phyloP scores from a whole-genome alignment of 1,140 invertebrate genomes.

The Rhagoletis zephyria region DNA sequence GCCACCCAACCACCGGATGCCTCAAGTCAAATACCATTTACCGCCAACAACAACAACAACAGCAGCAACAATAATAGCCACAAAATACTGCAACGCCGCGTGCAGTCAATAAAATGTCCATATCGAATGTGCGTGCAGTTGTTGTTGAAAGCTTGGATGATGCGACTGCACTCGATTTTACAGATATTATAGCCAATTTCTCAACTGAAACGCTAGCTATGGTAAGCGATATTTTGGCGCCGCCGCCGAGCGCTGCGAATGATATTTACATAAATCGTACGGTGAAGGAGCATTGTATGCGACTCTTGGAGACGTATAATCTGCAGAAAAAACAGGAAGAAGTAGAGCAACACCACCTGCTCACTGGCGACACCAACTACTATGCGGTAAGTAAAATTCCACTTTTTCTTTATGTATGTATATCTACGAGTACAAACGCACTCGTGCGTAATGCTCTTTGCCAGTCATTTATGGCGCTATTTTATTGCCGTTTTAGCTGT shows the following conservation, averaged over 20 bases:
- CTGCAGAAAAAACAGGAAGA: too few species aligned
- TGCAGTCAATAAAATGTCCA: background rate
- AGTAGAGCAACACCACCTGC: background rate
- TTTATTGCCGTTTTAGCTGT: background rate
- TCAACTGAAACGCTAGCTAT: background rate
- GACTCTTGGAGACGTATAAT: background rate
- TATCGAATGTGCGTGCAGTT: background rate
- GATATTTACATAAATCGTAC: background rate
- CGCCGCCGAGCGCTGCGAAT: background rate
- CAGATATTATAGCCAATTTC: constrained; percentile 29
- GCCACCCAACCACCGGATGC: too few species aligned
- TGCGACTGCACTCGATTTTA: background rate
- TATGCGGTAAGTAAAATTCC: background rate
- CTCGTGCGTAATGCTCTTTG: background rate
- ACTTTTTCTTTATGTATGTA: background rate
- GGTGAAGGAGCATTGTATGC: background rate
- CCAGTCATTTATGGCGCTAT: background rate
- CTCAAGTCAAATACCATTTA: too few species aligned
- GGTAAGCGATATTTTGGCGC: background rate
- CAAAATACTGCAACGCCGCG: too few species aligned
- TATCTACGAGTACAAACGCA: background rate
- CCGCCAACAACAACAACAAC: background rate
- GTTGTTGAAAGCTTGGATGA: background rate
- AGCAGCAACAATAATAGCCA: background rate
- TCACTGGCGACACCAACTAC: background rate